phyloP scores from a whole-genome alignment of 1,140 invertebrate species.

The Papilio polyxenes region DNA sequence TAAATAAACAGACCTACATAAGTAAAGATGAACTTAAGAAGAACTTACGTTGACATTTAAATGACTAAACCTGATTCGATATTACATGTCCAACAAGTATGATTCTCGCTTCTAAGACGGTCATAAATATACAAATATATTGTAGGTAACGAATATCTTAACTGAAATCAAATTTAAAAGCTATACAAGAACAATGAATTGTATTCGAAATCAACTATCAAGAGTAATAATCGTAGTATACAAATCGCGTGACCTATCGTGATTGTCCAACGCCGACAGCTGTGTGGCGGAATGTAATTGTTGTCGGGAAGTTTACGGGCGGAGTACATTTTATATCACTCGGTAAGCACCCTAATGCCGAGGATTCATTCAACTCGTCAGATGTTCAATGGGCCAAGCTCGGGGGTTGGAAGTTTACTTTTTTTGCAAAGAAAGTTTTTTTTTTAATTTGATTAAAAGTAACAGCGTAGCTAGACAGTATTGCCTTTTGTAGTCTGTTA shows the following conservation, averaged over 20 bases:
- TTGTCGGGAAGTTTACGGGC: slow-evolving; percentile 67
- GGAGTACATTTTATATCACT: slow-evolving; percentile 73
- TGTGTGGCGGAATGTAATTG: slow-evolving; percentile 79
- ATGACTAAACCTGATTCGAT: no score
- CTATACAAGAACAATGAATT: background rate
- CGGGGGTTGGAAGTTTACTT: slow-evolving; percentile 60
- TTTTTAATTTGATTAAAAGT: slow-evolving; percentile 66
- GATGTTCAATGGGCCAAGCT: slow-evolving; percentile 75
- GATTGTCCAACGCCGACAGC: slow-evolving; percentile 79
- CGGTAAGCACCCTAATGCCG: slow-evolving; percentile 64
- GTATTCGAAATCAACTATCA: slow-evolving; percentile 57
- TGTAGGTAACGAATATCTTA: no score
- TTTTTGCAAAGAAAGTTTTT: slow-evolving; percentile 58
- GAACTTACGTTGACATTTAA: no score
- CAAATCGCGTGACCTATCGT: slow-evolving; percentile 79
- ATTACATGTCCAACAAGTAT: no score
- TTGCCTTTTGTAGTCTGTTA: background rate
- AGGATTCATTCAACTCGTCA: slow-evolving; percentile 79
- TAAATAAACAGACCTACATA: no score
- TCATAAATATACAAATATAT: no score
- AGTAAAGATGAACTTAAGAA: no score
- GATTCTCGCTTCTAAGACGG: no score
- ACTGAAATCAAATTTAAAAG: background rate
- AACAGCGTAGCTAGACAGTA: slow-evolving; percentile 38
- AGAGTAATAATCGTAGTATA: slow-evolving; percentile 43